Percentiles rank a stretch among this genome's conserved stretches.
phyloP scores from a whole-genome alignment of 2,888 invertebrate genomes.

The Drosophila austrosaltans region DNA sequence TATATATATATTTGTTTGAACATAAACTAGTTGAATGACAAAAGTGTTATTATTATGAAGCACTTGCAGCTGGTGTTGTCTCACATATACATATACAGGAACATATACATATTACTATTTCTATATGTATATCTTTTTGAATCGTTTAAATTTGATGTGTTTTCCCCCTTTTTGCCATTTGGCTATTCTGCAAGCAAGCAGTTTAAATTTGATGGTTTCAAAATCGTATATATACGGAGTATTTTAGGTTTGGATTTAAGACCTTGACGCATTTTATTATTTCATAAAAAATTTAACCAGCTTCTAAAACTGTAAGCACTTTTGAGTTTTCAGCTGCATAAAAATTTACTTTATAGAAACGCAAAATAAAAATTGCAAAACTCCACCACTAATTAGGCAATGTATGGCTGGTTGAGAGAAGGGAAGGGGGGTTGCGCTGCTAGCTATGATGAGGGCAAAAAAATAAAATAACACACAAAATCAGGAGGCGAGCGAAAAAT shows the following conservation, averaged over 20 bases:
- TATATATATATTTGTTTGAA: constrained; percentile 11
- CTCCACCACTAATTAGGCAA: constrained; percentile 55
- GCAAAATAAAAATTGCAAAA: constrained; percentile 17
- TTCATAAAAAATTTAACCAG: constrained; percentile 8
- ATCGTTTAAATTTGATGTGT: background rate
- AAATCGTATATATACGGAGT: background rate
- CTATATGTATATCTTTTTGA: background rate
- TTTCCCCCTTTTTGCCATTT: background rate
- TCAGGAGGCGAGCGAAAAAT: constrained; percentile 41
- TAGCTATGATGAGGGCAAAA: constrained; percentile 13
- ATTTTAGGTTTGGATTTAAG: constrained; percentile 15
- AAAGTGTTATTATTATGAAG: constrained; percentile 44
- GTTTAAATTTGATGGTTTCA: no score
- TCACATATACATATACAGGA: background rate
- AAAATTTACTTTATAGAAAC: background rate
- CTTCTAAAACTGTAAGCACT: constrained; percentile 22
- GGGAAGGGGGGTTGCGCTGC: background rate
- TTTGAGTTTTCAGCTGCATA: constrained; percentile 17
- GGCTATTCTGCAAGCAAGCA: no score
- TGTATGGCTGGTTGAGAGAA: background rate
- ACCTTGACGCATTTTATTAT: constrained; percentile 9
- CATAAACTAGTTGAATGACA: constrained; percentile 55
- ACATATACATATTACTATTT: background rate
- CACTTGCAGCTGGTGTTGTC: constrained; percentile 31
- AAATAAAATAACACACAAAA: constrained; percentile 6